Conservation (phyloP, 1,140 invertebrate species). For the Bacillus rossius region DNA sequence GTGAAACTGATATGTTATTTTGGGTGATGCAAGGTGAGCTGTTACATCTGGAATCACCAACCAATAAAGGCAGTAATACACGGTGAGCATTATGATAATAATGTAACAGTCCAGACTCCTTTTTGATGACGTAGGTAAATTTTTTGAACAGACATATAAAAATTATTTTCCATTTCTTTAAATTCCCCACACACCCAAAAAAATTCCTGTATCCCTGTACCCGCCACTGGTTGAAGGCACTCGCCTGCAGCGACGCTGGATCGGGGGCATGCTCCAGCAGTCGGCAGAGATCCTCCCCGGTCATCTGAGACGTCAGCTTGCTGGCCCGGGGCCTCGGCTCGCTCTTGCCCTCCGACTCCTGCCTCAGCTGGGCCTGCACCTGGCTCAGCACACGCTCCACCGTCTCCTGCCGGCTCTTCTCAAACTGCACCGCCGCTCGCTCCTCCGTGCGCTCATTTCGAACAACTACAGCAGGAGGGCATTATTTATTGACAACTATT, state of each 20-base stretch:
- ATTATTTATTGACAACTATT: too few relatives aligned
- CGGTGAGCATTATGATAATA: too few relatives aligned
- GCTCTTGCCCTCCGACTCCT: constrained; percentile 8
- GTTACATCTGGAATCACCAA: too few relatives aligned
- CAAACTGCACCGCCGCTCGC: constrained; percentile 35
- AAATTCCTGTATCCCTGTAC: too few relatives aligned
- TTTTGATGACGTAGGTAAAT: too few relatives aligned
- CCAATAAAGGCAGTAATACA: too few relatives aligned
- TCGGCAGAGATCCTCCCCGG: constrained; percentile 23
- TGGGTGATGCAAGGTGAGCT: too few relatives aligned
- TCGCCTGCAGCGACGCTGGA: constrained; percentile 33
- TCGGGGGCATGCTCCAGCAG: constrained; percentile 30
- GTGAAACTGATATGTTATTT: too few relatives aligned
- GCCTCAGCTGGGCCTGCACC: constrained; percentile 36
- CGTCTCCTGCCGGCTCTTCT: constrained; percentile 33
- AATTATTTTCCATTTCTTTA: too few relatives aligned
- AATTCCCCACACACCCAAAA: too few relatives aligned
- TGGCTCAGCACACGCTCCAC: constrained; percentile 44
- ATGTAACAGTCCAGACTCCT: too few relatives aligned
- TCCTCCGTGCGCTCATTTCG: constrained; percentile 46
- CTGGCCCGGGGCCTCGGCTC: constrained; percentile 14
- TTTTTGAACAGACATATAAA: too few relatives aligned
- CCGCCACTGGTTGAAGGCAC: neutral
- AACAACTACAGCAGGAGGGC: constrained; percentile 37
- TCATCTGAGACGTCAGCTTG: neutral